Percentiles rank a stretch among this genome's conserved stretches.
Conservation (phyloP, 2,797 vertebrate species). For the Bradypodion pumilum region DNA sequence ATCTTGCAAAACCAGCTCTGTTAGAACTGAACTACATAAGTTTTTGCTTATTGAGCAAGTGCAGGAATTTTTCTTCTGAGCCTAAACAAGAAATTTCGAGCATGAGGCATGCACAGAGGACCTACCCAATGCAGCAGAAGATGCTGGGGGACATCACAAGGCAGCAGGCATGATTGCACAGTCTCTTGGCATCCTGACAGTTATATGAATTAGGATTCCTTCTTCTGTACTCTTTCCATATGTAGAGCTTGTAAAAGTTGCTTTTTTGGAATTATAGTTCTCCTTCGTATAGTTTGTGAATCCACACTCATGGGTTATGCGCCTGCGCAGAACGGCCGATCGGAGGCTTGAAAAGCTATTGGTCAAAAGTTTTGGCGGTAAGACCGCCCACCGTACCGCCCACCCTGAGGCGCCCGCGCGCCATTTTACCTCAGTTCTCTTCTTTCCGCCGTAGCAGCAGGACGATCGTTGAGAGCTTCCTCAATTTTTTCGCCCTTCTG, state of each 20-base stretch:
- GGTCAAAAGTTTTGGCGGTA: too few relatives aligned
- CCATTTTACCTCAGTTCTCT: too few relatives aligned
- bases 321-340: too few relatives aligned
- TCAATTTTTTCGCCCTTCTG: too few relatives aligned
- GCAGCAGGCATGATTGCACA: neutral
- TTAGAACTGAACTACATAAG: neutral
- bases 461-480: too few relatives aligned
- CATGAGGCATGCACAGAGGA: neutral
- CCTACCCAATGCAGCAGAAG: neutral
- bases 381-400: too few relatives aligned
- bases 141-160: neutral
- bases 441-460: too few relatives aligned
- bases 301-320: too few relatives aligned
- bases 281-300: too few relatives aligned
- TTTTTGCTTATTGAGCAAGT: neutral
- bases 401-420: too few relatives aligned
- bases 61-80: neutral
- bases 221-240: neutral
- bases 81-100: neutral
- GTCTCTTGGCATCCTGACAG: neutral
- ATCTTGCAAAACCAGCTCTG: neutral
- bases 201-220: neutral
- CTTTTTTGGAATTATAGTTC: neutral
- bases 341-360: too few relatives aligned
- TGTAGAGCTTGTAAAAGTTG: neutral